These are phyloP conservation scores for Triplophysa yarkandensis DNA, from an alignment of 2,797 vertebrate species.

Conservation along the genomic window DNA sequence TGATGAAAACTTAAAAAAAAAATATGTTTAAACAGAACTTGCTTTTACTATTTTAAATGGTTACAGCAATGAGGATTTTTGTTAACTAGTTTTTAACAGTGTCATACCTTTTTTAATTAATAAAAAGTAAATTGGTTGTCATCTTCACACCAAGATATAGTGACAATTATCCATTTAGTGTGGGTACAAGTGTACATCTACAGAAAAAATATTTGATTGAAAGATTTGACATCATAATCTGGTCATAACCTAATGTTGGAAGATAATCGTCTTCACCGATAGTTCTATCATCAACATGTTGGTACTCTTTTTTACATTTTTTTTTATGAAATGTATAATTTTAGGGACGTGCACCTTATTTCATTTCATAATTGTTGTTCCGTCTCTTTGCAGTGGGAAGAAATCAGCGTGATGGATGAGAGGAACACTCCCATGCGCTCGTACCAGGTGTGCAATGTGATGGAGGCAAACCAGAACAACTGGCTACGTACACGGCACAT, in stretches of 20 bases:
- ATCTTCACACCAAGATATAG: too few species aligned
- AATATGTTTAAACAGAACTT: too few species aligned
- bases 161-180: too few species aligned
- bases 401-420: slow-evolving; percentile 87
- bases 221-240: background rate
- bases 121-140: too few species aligned
- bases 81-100: too few species aligned
- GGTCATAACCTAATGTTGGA: background rate
- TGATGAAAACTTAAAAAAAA: too few species aligned
- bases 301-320: background rate
- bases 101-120: too few species aligned
- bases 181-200: background rate
- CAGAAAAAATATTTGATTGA: background rate
- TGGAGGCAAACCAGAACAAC: slow-evolving; percentile 87
- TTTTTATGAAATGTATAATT: background rate
- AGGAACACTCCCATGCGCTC: slow-evolving; percentile 84
- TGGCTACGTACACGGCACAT: slow-evolving; percentile 84
- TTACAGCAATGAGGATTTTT: too few species aligned
- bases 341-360: background rate
- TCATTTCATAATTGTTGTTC: slow-evolving; percentile 1
- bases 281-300: too few species aligned
- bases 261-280: background rate
- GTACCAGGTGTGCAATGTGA: slow-evolving; percentile 84
- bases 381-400: slow-evolving; percentile 78
- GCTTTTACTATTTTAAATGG: too few species aligned